Conservation (phyloP, 2,888 invertebrate genomes). For the Trilocha varians region DNA sequence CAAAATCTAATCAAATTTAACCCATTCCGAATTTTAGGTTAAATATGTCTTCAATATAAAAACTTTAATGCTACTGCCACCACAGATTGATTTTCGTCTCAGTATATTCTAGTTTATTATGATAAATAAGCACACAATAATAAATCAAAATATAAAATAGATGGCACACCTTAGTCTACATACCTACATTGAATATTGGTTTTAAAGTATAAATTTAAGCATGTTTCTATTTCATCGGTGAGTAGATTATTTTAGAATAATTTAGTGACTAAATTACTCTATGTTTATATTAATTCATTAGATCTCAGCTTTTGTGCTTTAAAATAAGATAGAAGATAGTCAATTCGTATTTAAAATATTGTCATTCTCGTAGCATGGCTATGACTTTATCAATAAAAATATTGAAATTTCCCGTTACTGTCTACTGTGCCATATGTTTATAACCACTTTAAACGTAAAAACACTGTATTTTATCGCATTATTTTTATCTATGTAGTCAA, state of each 20-base stretch:
- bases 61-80: constrained; percentile 30
- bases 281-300: neutral
- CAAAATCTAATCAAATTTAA: constrained; percentile 59
- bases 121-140: no score
- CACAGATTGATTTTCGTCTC: constrained; percentile 20
- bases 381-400: constrained; percentile 13
- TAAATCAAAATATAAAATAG: no score
- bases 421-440: neutral
- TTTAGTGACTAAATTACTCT: no score
- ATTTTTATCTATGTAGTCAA: no score
- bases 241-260: no score
- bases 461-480: neutral
- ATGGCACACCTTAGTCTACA: no score
- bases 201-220: no score
- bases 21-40: constrained; percentile 66
- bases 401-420: constrained; percentile 6
- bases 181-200: no score
- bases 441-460: neutral
- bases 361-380: constrained; percentile 24
- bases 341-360: constrained; percentile 27
- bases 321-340: constrained; percentile 28
- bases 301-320: constrained; percentile 7
- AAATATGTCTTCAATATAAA: constrained; percentile 18
- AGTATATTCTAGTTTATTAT: constrained; percentile 4
- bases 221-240: no score